These are phyloP conservation scores for Phenganax subtilis DNA, from an alignment of 92 coral and sea anemone genomes.

Conservation along the genomic window DNA sequence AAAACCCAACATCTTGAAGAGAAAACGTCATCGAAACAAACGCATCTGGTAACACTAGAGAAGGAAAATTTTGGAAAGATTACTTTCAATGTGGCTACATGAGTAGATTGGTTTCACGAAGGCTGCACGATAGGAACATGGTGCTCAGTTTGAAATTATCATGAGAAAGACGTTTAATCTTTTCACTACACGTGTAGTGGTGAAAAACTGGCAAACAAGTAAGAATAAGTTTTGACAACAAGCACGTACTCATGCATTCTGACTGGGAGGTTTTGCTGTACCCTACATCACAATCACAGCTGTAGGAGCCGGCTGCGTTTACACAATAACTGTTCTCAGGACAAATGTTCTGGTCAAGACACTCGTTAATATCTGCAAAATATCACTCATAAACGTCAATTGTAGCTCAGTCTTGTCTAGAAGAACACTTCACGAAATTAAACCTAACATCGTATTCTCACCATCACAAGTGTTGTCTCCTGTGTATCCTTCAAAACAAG, in stretches of 20 bases:
- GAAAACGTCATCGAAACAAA: neutral
- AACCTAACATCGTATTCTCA: neutral
- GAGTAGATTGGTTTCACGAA: neutral
- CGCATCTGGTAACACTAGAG: constrained; percentile 16
- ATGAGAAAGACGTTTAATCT: too few relatives aligned
- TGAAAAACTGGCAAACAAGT: neutral
- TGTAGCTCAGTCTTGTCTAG: neutral
- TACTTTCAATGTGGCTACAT: neutral
- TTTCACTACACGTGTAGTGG: too few relatives aligned
- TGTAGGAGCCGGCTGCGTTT: neutral
- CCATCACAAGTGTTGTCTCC: neutral
- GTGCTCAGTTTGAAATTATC: neutral
- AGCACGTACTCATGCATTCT: constrained; percentile 12
- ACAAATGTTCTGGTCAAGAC: constrained; percentile 9
- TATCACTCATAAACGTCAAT: neutral
- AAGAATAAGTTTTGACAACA: neutral
- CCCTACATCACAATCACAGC: constrained; percentile 19
- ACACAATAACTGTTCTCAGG: constrained; percentile 22
- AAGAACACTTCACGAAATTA: neutral
- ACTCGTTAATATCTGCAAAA: constrained; percentile 26
- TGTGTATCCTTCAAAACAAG: constrained; percentile 9
- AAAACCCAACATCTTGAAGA: neutral
- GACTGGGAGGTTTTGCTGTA: neutral
- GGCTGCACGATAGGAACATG: neutral
- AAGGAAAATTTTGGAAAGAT: neutral